Evolutionary conservation across 2,888 invertebrate species (phyloP), one percentile per base, ranked within the genome.

Genomic region (Amiota minor): DNA sequence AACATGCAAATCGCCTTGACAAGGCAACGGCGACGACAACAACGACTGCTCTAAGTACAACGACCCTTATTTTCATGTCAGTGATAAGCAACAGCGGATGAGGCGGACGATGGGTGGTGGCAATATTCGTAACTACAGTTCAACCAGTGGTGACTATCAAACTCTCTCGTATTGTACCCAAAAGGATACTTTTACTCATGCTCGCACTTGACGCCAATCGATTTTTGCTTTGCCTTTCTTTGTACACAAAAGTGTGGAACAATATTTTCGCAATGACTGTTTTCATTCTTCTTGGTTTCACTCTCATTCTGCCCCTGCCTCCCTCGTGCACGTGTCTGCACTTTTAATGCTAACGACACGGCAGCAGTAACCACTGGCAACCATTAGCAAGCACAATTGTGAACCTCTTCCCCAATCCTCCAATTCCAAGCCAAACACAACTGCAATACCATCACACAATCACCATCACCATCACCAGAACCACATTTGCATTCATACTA

Each of bases 251-350:
- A 16, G 45, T 35, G 12, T 35, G 35, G 46, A 10, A 45, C 16
- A 35, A 62, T 62, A 62, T 62, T 62, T 62, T 62, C n/a, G 45
- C 62, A 11, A 62, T 14, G 62, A 62, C 35, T 62, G 62, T 62
- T 59, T 16, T 20, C 18, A 16, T 20, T 59, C 9, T 59, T 10
- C 59, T 11, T 4, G 12, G 10, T 59, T 53, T 53, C 16, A 53
- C 16, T 53, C 16, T 14, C 16, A 53, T 53, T 9, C 16, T 14
- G n/a, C 53, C 2, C 6, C 35, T 35, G 35, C 35, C n/a, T 62
- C 53, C 8, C 70, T 74, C 76, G 59, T 72, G 85, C 85, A 85
- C 85, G 85, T 85, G 85, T 85, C 86, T 80, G 85, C 85, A 86
- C 85, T 85, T 83, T 83, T 80, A 79, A 74, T 77, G 75, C 78